Percentiles rank a stretch among this genome's conserved stretches.
phyloP scores from a whole-genome alignment of 2,888 invertebrate species.

The Torymus auratus region DNA sequence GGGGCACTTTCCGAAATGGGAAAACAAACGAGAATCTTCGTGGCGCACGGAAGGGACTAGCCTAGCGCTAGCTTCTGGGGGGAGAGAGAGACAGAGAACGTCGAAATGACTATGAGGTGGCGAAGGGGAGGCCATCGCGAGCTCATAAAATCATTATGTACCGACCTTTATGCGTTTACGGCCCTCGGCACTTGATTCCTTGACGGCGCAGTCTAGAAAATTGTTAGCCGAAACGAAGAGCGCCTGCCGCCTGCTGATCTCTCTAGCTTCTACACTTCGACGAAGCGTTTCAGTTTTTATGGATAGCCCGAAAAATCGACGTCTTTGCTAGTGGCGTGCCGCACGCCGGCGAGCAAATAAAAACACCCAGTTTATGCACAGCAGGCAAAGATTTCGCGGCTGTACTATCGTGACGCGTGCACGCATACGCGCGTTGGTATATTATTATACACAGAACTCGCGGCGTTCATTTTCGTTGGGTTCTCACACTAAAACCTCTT shows the following conservation, averaged over 20 bases:
- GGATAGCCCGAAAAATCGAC: slow-evolving; percentile 42
- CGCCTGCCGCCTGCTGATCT: slow-evolving; percentile 19
- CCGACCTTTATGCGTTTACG: slow-evolving; percentile 67
- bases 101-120: slow-evolving; percentile 59
- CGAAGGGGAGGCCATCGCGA: slow-evolving; percentile 60
- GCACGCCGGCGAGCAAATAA: slow-evolving; percentile 22
- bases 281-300: slow-evolving; percentile 43
- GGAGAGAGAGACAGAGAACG: slow-evolving; percentile 46
- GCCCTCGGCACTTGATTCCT: slow-evolving; percentile 65
- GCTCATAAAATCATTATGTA: slow-evolving; percentile 70
- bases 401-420: background rate
- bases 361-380: slow-evolving; percentile 21
- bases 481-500: too few relatives aligned
- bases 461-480: too few relatives aligned
- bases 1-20: slow-evolving; percentile 59
- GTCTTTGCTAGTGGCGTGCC: background rate
- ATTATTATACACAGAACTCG: too few relatives aligned
- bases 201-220: slow-evolving; percentile 61
- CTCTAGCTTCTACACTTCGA: background rate
- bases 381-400: slow-evolving; percentile 34
- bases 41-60: slow-evolving; percentile 34
- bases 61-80: slow-evolving; percentile 16
- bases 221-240: slow-evolving; percentile 54
- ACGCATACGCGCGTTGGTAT: too few relatives aligned
- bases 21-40: slow-evolving; percentile 59